Percentiles rank a stretch among this genome's conserved stretches.
Evolutionary conservation across 2,888 invertebrate species (phyloP).

Genomic region (Pachycephus smyrnensis): DNA sequence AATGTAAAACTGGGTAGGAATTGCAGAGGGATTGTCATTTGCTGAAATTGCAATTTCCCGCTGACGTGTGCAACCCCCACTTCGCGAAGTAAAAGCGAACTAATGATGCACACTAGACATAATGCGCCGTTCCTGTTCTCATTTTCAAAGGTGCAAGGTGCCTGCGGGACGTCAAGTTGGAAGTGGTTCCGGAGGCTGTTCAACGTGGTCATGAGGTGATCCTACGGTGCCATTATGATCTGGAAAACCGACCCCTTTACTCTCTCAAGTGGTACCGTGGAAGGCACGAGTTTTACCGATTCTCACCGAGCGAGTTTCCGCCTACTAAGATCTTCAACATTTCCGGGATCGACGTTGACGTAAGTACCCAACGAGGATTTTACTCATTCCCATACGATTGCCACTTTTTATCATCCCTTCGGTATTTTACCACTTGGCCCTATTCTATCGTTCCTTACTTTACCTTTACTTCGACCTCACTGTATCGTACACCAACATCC

Average conservation of each 20-base stretch:
- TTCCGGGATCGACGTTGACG: constrained; percentile 83
- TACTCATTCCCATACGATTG: not conserved
- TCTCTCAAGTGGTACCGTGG: constrained; percentile 91
- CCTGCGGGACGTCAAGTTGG: constrained; percentile 78
- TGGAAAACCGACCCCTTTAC: constrained; percentile 82
- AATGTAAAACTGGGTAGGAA: constrained; percentile 10
- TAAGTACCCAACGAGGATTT: constrained; percentile 71
- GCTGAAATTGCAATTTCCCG: constrained; percentile 59
- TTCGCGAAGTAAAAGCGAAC: constrained; percentile 48
- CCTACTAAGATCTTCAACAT: constrained; percentile 80
- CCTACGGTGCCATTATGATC: constrained; percentile 80
- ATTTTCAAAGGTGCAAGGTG: constrained; percentile 71
- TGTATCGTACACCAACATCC: not conserved
- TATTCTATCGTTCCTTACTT: not conserved
- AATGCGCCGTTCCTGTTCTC: constrained; percentile 38
- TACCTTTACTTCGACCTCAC: not conserved
- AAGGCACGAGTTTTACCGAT: constrained; percentile 85
- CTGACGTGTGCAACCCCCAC: constrained; percentile 43
- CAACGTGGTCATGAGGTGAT: constrained; percentile 77
- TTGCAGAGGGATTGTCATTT: constrained; percentile 48
- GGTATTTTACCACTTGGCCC: not conserved
- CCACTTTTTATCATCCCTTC: not conserved
- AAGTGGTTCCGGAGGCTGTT: constrained; percentile 78
- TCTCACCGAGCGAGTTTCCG: constrained; percentile 81
- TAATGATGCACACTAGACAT: constrained; percentile 57